Evolutionary conservation across 1,140 invertebrate species (phyloP).

Genomic region (Archivesica marissinica): DNA sequence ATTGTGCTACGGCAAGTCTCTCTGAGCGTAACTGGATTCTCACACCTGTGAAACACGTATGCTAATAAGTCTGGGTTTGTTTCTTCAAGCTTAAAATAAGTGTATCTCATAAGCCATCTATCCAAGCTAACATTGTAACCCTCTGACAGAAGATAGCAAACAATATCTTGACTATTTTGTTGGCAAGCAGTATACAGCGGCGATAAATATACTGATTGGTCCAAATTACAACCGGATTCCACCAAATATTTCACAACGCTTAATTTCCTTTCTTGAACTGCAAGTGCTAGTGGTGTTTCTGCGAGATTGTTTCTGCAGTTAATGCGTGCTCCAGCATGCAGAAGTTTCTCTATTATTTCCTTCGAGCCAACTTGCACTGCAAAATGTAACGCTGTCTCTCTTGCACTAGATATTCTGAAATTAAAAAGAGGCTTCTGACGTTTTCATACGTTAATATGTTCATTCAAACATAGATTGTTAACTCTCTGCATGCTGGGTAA

Average conservation of each 20-base stretch:
- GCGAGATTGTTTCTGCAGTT: constrained; percentile 55
- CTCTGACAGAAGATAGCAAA: constrained; percentile 61
- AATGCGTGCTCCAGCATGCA: constrained; percentile 45
- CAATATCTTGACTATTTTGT: constrained; percentile 56
- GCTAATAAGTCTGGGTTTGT: constrained; percentile 32
- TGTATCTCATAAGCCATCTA: constrained; percentile 24
- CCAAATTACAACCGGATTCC: constrained; percentile 44
- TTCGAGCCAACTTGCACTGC: constrained; percentile 60
- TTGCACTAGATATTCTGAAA: constrained; percentile 44
- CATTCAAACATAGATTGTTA: no score
- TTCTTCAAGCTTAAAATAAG: constrained; percentile 28
- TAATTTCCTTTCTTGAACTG: constrained; percentile 53
- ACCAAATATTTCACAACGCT: constrained; percentile 52
- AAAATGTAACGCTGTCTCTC: constrained; percentile 64
- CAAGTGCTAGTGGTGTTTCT: constrained; percentile 59
- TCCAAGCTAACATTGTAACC: constrained; percentile 64
- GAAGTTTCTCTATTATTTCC: constrained; percentile 45
- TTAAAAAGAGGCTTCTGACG: no score
- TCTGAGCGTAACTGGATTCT: constrained; percentile 43
- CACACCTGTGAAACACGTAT: constrained; percentile 19
- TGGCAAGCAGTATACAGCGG: constrained; percentile 59
- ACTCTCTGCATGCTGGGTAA: no score
- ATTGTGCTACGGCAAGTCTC: constrained; percentile 18
- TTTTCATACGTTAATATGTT: no score
- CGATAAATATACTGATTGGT: constrained; percentile 48